Evolutionary conservation across 1,140 invertebrate species (phyloP).

Genomic region (Triops cancriformis): DNA sequence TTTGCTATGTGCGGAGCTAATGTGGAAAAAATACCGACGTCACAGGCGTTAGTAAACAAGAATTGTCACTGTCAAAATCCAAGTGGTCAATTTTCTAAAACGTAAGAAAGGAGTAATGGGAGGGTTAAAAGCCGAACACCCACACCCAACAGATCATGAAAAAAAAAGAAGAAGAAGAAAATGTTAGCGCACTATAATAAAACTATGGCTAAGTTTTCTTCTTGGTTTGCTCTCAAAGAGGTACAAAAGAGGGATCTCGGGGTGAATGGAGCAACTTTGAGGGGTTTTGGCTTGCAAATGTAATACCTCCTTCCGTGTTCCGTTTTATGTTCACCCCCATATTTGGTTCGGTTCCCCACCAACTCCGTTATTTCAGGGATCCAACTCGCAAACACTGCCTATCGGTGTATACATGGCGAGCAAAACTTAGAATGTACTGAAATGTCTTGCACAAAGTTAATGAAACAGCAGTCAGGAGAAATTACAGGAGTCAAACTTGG

Average conservation of each 20-base stretch:
- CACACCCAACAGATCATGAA: not conserved
- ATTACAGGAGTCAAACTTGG: not conserved
- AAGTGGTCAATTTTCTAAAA: not conserved
- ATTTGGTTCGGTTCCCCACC: constrained; percentile 63
- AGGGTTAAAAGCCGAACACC: too few relatives aligned
- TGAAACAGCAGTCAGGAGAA: not conserved
- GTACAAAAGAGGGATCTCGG: constrained; percentile 12
- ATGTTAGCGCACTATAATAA: not conserved
- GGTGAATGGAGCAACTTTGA: constrained; percentile 21
- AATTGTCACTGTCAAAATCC: not conserved
- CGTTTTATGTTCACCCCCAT: constrained; percentile 92
- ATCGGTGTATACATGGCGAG: constrained; percentile 20
- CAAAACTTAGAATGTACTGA: not conserved
- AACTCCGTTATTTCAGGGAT: constrained; percentile 49
- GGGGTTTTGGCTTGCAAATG: constrained; percentile 19
- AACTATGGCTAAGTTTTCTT: not conserved
- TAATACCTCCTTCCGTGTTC: constrained; percentile 93
- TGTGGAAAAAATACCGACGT: not conserved
- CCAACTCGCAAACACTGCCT: constrained; percentile 49
- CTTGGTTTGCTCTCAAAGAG: not conserved
- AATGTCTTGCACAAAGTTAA: not conserved
- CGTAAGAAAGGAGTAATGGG: not conserved
- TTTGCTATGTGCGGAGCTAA: not conserved
- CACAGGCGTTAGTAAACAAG: not conserved
- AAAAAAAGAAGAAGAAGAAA: constrained; percentile 21